Evolutionary conservation across 2,888 invertebrate species (phyloP), one percentile per base, ranked within the genome.

Genomic region (Marasmarcha lunaedactyla): DNA sequence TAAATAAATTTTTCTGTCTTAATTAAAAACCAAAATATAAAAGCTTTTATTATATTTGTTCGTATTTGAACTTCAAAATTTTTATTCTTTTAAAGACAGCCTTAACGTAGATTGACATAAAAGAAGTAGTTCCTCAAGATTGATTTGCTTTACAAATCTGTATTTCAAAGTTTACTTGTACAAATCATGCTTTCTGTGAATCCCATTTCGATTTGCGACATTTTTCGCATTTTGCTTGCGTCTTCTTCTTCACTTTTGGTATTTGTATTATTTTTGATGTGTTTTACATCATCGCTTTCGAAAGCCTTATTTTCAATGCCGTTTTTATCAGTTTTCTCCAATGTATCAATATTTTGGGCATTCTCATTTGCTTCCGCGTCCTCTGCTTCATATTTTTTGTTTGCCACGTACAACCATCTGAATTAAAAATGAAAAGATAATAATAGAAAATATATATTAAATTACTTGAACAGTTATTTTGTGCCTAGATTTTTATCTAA

Each of bases 381-480:
- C 46, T 56, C 48, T 43, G 53, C 52, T 14, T 45, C 54, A 40
- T 89, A 86, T 54, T 86, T 87, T 53, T 86, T 87, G 54, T 89
- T 88, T 38, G 89, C 89, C 47, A 86, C 69, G 63, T 90, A 90
- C 65, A 90, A 78, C 90, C 90, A 90, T 41, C 90, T 90, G 65
- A 38, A 81, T 83, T 15, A 2, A 25, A 42, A 36, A 7, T 35
- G 2, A 2, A 15, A 42, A 26, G n/a, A n/a, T n/a, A n/a, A n/a
- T n/a, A n/a, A n/a, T n/a, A n/a, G n/a, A n/a, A n/a, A n/a, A n/a
- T n/a, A n/a, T n/a, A n/a, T n/a, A n/a, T n/a, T n/a, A n/a, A n/a
- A n/a, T n/a, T n/a, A n/a, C n/a, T n/a, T n/a, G n/a, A n/a, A n/a
- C n/a, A n/a, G n/a, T n/a, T n/a, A n/a, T n/a, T n/a, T n/a, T n/a